phyloP scores from a whole-genome alignment of 2,797 vertebrate genomes.

The Octomys mimax region DNA sequence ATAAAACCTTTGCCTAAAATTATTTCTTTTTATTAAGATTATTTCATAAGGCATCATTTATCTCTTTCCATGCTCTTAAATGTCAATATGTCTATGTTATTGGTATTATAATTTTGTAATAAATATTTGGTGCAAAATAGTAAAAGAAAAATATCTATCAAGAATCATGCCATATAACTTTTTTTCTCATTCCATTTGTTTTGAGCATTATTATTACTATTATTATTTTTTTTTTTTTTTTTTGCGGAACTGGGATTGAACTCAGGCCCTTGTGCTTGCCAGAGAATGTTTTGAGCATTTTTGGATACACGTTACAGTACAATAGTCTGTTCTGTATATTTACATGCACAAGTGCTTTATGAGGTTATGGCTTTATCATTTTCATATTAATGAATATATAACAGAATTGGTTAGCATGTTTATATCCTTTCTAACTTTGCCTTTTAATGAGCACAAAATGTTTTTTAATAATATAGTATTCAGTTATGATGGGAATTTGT shows the following conservation, averaged over 20 bases:
- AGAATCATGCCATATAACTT: slow-evolving; percentile 9
- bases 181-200: neutral
- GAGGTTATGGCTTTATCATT: slow-evolving; percentile 20
- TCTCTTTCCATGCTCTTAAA: neutral
- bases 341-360: slow-evolving; percentile 12
- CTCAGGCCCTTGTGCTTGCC: too few relatives aligned
- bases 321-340: slow-evolving; percentile 18
- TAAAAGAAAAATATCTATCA: slow-evolving; percentile 5
- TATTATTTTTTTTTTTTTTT: too few relatives aligned
- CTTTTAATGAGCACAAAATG: slow-evolving; percentile 5
- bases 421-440: slow-evolving; percentile 43
- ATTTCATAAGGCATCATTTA: neutral
- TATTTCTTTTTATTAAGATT: neutral
- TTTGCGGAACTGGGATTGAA: too few relatives aligned
- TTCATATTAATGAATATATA: neutral
- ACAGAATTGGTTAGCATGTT: neutral
- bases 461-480: slow-evolving; percentile 31
- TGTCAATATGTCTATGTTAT: neutral
- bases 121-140: slow-evolving; percentile 44
- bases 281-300: neutral
- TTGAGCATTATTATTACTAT: too few relatives aligned
- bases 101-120: neutral
- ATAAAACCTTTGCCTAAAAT: neutral
- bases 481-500: neutral
- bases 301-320: neutral